Conservation (phyloP, 1,140 invertebrate species). For the Neocloeon triangulifer region DNA sequence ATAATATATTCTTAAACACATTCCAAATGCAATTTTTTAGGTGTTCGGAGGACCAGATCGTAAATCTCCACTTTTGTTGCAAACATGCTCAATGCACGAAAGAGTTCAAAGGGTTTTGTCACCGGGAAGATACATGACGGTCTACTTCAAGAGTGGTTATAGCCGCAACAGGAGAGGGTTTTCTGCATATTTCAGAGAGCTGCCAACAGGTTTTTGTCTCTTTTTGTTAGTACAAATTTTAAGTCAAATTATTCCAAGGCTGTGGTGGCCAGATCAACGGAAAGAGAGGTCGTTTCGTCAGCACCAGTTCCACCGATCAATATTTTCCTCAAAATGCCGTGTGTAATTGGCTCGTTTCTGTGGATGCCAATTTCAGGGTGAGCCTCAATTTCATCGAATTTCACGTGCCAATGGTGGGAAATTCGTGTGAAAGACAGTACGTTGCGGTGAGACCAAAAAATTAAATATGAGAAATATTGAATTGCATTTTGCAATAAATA, state of each 20-base stretch:
- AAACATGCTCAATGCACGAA: conserved; percentile 30
- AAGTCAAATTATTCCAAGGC: no score
- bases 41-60: conserved; percentile 6
- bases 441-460: no score
- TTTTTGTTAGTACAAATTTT: no score
- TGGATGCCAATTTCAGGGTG: conserved; percentile 36
- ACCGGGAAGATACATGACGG: conserved; percentile 39
- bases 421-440: no score
- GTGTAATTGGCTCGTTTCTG: conserved; percentile 49
- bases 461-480: no score
- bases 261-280: conserved; percentile 27
- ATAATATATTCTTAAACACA: no score
- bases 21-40: no score
- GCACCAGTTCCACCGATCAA: no score
- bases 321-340: conserved; percentile 41
- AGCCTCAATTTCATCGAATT: conserved; percentile 33
- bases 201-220: conserved; percentile 23
- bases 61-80: conserved; percentile 25
- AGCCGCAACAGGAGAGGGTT: conserved; percentile 33
- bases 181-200: conserved; percentile 24
- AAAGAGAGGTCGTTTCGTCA: no score
- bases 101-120: conserved; percentile 19
- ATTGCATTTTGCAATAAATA: no score
- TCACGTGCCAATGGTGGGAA: no score
- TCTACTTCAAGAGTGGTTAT: conserved; percentile 34